Evolutionary conservation across 1,140 invertebrate species (phyloP), one percentile per base, ranked within the genome.

Genomic region (Lanistes nyassanus): DNA sequence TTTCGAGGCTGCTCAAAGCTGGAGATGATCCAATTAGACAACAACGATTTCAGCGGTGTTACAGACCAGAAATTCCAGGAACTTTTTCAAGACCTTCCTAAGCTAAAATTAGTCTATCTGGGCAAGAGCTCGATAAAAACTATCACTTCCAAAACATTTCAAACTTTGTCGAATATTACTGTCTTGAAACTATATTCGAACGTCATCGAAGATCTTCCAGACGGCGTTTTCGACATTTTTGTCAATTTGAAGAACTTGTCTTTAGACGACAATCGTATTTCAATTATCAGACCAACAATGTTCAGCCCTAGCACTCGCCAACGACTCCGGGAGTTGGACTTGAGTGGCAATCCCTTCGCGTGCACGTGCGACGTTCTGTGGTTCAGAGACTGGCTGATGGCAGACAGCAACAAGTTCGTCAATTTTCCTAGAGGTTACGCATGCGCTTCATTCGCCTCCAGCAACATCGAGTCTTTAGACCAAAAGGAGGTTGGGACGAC

Each of bases 351-450:
- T 72, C 60, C 68, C 23, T 72, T 71, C 23, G 6, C 16, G 13
- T 76, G 75, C 37, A 34, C 39, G 26, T 77, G 76, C 58, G 7
- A 65, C 31, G 3, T 73, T 16, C 19, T 42, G n/a, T 77, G 76
- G 76, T 77, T 77, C 51, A 53, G 53, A 29, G 21, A 29, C 16
- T 77, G 76, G 76, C 42, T 77, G 37, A 26, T 53, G 19, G 51
- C 36, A 31, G 31, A 62, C 23, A 29, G 42, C 3, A 2, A 29
- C 13, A 29, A 53, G 4, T 72, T 76, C 26, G 0, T 6, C 6
- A 23, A 55, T 2, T 65, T 21, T 9, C 58, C 21, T 2, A 13
- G 2, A n/a, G 36, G 34, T 16, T 76, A 76, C 47, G 42, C 53
- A 9, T 76, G 75, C 60, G 23, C 34, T 5, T 37, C 58, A 26